Evolutionary conservation across 2,797 vertebrate genomes (phyloP).

Genomic region (Carcharodon carcharias): DNA sequence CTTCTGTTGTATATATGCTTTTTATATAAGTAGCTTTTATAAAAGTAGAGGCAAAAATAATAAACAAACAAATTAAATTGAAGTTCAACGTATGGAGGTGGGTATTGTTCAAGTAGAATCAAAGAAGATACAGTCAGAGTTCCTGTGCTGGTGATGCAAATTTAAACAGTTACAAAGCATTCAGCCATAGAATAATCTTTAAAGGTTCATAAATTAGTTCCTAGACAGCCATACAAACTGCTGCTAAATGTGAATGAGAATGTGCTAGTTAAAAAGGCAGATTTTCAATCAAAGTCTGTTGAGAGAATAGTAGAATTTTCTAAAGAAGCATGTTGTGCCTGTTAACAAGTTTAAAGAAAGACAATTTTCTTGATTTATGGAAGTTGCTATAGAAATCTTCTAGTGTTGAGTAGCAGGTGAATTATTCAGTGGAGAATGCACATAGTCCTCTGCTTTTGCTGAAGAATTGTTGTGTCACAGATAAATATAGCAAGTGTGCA

Average conservation of each 20-base stretch:
- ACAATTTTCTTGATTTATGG: conserved; percentile 86
- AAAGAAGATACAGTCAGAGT: not conserved
- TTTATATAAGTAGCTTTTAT: too few relatives aligned
- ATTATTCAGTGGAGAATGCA: conserved; percentile 59
- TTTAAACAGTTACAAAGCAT: conserved; percentile 77
- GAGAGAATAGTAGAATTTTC: conserved; percentile 82
- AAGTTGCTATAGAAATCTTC: conserved; percentile 62
- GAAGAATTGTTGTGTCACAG: not conserved
- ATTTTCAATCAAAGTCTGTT: conserved; percentile 90
- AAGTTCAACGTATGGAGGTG: not conserved
- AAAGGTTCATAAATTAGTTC: conserved; percentile 83
- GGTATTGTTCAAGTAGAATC: conserved; percentile 21
- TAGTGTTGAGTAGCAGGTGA: conserved; percentile 70
- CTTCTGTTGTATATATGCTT: not conserved
- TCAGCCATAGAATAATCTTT: conserved; percentile 79
- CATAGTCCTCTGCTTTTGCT: not conserved
- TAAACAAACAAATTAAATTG: not conserved
- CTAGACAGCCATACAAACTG: conserved; percentile 83
- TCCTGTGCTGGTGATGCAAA: conserved; percentile 61
- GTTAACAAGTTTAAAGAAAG: conserved; percentile 90
- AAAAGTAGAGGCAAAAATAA: not conserved
- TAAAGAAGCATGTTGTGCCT: conserved; percentile 90
- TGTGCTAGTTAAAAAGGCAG: conserved; percentile 76
- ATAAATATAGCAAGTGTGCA: not conserved
- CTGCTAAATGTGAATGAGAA: conserved; percentile 85